These are phyloP conservation scores for Ictalurus furcatus DNA, from an alignment of 2,113 vertebrate species.

Conservation along the genomic window DNA sequence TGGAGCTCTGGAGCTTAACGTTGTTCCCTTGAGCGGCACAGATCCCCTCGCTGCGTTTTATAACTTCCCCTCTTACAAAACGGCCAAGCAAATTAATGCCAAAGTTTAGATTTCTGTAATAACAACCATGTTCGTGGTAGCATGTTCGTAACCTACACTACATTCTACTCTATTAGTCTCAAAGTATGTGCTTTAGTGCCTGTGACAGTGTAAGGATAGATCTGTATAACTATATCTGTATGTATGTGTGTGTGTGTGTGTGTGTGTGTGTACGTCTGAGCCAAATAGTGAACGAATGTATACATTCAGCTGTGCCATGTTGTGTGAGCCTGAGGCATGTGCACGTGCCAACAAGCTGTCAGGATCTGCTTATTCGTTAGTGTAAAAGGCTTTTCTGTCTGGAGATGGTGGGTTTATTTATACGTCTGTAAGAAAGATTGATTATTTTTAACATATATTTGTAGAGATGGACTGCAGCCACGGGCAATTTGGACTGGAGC, in stretches of 20 bases:
- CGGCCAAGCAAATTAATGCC: background rate
- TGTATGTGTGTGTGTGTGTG: background rate
- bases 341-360: background rate
- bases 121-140: background rate
- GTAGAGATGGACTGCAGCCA: background rate
- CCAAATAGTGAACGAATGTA: background rate
- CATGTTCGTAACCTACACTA: background rate
- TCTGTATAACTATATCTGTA: background rate
- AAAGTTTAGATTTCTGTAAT: slow-evolving; percentile 9
- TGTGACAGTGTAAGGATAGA: background rate
- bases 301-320: slow-evolving; percentile 1
- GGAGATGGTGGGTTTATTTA: background rate
- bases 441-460: background rate
- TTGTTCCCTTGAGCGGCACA: background rate
- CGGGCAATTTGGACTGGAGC: background rate
- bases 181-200: background rate
- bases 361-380: background rate
- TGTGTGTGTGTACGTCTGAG: background rate
- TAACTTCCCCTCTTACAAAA: background rate
- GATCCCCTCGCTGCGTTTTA: background rate
- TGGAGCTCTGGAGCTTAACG: background rate
- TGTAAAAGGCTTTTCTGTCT: slow-evolving; percentile 9
- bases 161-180: background rate
- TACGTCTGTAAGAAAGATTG: background rate
- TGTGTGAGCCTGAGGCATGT: background rate